Evolutionary conservation across 2,888 invertebrate genomes (phyloP).

Genomic region (Ethmia dodecea): DNA sequence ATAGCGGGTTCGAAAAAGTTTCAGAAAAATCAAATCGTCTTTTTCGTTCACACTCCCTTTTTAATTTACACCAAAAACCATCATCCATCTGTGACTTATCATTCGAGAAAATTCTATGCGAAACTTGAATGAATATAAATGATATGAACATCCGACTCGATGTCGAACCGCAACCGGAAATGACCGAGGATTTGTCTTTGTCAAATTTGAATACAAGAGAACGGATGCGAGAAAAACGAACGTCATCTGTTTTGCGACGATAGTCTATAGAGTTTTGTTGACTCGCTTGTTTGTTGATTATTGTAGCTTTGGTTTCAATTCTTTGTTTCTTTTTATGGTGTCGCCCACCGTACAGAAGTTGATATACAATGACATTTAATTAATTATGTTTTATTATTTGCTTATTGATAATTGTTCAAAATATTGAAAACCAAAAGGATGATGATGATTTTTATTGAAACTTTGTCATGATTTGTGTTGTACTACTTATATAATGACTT

Average conservation of each 20-base stretch:
- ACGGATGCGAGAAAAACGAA: constrained; percentile 66
- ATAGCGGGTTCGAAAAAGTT: too few relatives aligned
- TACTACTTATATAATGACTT: too few relatives aligned
- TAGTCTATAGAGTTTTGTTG: constrained; percentile 9
- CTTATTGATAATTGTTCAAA: too few relatives aligned
- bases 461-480: too few relatives aligned
- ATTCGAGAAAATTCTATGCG: constrained; percentile 43
- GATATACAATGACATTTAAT: too few relatives aligned
- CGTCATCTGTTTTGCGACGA: constrained; percentile 54
- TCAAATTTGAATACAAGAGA: constrained; percentile 71
- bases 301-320: background rate
- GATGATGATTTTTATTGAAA: too few relatives aligned
- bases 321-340: too few relatives aligned
- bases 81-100: constrained; percentile 42
- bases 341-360: too few relatives aligned
- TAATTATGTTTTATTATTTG: too few relatives aligned
- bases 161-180: constrained; percentile 49
- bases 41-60: constrained; percentile 19
- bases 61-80: constrained; percentile 39
- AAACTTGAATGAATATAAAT: constrained; percentile 69
- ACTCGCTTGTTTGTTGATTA: constrained; percentile 6
- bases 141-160: constrained; percentile 59
- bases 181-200: constrained; percentile 69
- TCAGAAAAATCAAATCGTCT: too few relatives aligned
- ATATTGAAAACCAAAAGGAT: too few relatives aligned